phyloP scores from a whole-genome alignment of 2,113 vertebrate species.

The Gymnobelideus leadbeateri region DNA sequence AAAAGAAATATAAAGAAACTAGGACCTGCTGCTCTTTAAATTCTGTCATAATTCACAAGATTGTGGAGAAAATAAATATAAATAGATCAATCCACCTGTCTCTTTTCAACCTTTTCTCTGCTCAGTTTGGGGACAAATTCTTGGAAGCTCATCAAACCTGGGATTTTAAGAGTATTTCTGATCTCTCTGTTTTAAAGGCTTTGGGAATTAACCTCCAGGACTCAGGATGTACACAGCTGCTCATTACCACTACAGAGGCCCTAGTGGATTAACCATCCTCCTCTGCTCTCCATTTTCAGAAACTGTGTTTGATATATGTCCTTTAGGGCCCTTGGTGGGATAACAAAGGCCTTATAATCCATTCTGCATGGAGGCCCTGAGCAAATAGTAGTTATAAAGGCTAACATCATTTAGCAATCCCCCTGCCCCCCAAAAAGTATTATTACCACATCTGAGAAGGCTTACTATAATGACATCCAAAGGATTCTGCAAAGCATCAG shows the following conservation, averaged over 20 bases:
- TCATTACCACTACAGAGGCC: constrained; percentile 35
- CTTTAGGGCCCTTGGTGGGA: background rate
- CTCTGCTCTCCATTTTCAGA: background rate
- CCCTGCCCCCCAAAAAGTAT: background rate
- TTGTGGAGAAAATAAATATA: accelerated
- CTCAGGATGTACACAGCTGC: accelerated
- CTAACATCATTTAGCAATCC: background rate
- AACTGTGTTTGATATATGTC: accelerated
- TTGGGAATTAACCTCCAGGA: constrained; percentile 38
- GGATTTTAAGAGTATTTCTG: background rate
- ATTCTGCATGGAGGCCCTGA: background rate
- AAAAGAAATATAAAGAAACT: accelerated
- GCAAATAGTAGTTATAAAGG: constrained; percentile 43
- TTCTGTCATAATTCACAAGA: background rate
- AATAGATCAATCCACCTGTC: accelerated
- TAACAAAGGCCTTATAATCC: background rate
- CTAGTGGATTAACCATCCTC: accelerated
- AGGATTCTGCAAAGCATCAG: background rate
- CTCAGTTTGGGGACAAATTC: accelerated
- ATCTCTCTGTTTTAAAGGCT: constrained; percentile 41
- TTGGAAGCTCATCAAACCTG: background rate
- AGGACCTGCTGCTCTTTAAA: accelerated
- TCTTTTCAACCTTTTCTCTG: background rate
- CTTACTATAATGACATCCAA: accelerated
- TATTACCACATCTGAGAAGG: background rate